phyloP scores from a whole-genome alignment of 2,113 vertebrate species.

The Sisor rabdophorus region DNA sequence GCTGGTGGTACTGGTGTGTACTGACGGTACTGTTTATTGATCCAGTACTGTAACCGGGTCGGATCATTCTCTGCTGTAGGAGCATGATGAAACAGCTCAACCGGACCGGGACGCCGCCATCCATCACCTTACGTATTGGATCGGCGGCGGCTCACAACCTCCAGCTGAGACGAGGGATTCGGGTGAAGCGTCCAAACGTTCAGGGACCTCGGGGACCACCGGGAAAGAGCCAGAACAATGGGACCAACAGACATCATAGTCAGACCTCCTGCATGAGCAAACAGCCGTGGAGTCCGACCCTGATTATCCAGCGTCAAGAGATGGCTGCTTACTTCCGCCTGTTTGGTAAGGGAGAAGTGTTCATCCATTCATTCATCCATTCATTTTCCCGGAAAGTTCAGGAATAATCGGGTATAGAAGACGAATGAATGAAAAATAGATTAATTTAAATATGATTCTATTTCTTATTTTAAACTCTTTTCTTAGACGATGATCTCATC shows the following conservation, averaged over 20 bases:
- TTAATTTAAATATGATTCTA: no score
- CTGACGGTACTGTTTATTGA: neutral
- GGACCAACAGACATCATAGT: neutral
- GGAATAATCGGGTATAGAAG: no score
- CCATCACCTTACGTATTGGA: constrained; percentile 70
- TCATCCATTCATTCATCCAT: no score
- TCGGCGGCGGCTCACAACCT: constrained; percentile 62
- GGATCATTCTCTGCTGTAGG: neutral
- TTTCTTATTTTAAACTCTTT: neutral
- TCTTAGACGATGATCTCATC: constrained; percentile 84
- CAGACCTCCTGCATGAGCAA: constrained; percentile 41
- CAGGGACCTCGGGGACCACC: constrained; percentile 63
- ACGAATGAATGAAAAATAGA: no score
- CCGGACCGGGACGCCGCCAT: constrained; percentile 71
- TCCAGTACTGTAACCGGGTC: neutral
- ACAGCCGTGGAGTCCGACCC: constrained; percentile 59
- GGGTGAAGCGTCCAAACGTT: constrained; percentile 64
- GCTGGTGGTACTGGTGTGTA: no score
- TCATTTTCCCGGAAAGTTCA: no score
- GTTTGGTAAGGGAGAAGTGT: constrained; percentile 74
- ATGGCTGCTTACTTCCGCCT: constrained; percentile 90
- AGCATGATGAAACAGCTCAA: constrained; percentile 72
- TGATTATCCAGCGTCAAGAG: constrained; percentile 82
- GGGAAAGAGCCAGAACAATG: constrained; percentile 58
- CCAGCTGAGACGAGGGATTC: constrained; percentile 66